Evolutionary conservation across 2,888 invertebrate genomes (phyloP), one percentile per base, ranked within the genome.

Genomic region (Drosophila meridiana): DNA sequence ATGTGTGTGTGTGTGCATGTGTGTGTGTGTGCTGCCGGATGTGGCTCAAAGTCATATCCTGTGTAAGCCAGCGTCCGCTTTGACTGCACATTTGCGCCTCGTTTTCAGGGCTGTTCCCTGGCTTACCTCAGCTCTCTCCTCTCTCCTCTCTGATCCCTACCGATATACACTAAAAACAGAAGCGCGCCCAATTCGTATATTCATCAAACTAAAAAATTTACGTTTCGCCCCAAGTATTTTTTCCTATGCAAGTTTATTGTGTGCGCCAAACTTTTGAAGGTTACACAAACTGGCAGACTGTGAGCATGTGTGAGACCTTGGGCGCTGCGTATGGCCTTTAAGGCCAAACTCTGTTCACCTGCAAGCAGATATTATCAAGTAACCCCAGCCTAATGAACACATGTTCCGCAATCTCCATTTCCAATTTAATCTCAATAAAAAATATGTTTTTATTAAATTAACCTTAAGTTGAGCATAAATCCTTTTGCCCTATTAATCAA

Each of bases 1-100:
- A 43, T 63, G 48, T 53, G 45, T 63, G 38, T 50, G 45, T 57
- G 48, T 63, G 48, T 53, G 60, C 50, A 26, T 55, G 45, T 65
- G 34, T 73, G 52, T 60, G 30, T 71, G 28, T 74, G 55, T 68
- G 63, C n/a, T 47, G 59, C 71, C 87, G 83, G 87, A 86, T 80
- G 83, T 86, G 81, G 87, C 83, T 80, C 86, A 82, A 79, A 87
- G 87, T 84, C 88, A 87, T 84, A 87, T 84, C 84, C 84, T 87
- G 83, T 81, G 71, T 77, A 73, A 40, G 57, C 66, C 75, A 82
- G 67, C 73, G 83, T 80, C 69, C 76, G 83, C 61, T 80, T 78
- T 73, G 73, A 62, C 82, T 78, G 78, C 82, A 78, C 82, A 78
- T 82, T 82, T 82, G 78, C 40, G 78, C 82, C 68, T 63, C 36